These are phyloP conservation scores for Apodemia hepburni DNA, from an alignment of 2,888 invertebrate genomes.

Conservation along the genomic window DNA sequence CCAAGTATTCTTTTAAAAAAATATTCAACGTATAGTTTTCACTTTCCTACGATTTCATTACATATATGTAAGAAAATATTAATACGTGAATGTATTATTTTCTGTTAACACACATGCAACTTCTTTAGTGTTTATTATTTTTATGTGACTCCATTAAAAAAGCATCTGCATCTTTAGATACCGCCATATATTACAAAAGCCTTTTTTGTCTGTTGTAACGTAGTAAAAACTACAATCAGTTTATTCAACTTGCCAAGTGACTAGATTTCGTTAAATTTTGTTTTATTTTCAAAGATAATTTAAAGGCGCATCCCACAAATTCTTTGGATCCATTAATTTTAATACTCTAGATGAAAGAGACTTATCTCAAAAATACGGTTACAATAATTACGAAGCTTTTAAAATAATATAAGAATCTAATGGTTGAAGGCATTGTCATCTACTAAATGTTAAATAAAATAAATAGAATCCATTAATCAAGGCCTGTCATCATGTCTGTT, in stretches of 20 bases:
- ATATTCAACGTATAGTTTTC: too few species aligned
- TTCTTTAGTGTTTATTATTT: too few species aligned
- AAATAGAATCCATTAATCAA: slow-evolving; percentile 9
- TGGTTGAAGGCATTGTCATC: not conserved
- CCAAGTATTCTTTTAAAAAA: too few species aligned
- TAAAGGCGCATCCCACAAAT: not conserved
- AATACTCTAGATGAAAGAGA: not conserved
- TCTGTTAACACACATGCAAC: too few species aligned
- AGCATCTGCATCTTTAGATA: too few species aligned
- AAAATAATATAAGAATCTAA: slow-evolving; percentile 7
- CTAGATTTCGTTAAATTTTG: not conserved
- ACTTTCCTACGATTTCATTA: too few species aligned
- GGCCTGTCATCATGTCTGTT: not conserved
- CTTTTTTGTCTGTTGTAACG: too few species aligned
- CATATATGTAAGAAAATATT: too few species aligned
- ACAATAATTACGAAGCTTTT: slow-evolving; percentile 5
- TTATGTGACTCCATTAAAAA: too few species aligned
- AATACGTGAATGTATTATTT: too few species aligned
- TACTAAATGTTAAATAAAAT: slow-evolving; percentile 1
- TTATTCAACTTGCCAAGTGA: not conserved
- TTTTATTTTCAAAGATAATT: not conserved
- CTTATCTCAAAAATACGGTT: not conserved
- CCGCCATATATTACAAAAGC: too few species aligned
- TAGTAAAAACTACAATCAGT: too few species aligned
- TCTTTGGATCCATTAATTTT: not conserved